These are phyloP conservation scores for Heteractis magnifica DNA, from an alignment of 92 coral and sea anemone species.

Conservation along the genomic window DNA sequence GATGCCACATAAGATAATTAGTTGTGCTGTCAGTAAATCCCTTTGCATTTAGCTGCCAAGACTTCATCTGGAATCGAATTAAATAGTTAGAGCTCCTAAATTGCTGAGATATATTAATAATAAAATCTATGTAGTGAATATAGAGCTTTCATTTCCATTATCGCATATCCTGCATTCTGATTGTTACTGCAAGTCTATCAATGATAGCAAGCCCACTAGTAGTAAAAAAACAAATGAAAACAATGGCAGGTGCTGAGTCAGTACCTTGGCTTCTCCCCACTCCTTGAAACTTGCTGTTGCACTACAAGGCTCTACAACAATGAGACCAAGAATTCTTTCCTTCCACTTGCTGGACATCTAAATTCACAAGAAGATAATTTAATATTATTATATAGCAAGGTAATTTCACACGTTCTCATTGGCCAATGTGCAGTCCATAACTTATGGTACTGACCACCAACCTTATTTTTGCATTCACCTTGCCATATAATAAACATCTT, in stretches of 20 bases:
- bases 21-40: conserved; percentile 89
- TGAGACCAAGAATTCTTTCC: conserved; percentile 82
- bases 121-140: too few relatives aligned
- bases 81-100: not conserved
- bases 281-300: conserved; percentile 84
- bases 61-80: conserved; percentile 58
- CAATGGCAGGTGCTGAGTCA: not conserved
- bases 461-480: too few relatives aligned
- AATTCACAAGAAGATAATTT: not conserved
- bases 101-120: too few relatives aligned
- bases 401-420: too few relatives aligned
- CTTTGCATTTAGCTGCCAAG: conserved; percentile 87
- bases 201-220: not conserved
- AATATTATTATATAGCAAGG: too few relatives aligned
- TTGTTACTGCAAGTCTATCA: not conserved
- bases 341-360: conserved; percentile 87
- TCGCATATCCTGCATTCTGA: too few relatives aligned
- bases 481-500: too few relatives aligned
- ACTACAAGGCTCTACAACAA: conserved; percentile 87
- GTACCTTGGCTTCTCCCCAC: conserved; percentile 93
- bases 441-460: too few relatives aligned
- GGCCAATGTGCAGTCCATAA: too few relatives aligned
- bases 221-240: not conserved
- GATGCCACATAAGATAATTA: conserved; percentile 91
- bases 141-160: too few relatives aligned